Percentiles rank a stretch among this genome's conserved stretches.
phyloP scores from a whole-genome alignment of 2,113 vertebrate species.

The Hymenochirus boettgeri region DNA sequence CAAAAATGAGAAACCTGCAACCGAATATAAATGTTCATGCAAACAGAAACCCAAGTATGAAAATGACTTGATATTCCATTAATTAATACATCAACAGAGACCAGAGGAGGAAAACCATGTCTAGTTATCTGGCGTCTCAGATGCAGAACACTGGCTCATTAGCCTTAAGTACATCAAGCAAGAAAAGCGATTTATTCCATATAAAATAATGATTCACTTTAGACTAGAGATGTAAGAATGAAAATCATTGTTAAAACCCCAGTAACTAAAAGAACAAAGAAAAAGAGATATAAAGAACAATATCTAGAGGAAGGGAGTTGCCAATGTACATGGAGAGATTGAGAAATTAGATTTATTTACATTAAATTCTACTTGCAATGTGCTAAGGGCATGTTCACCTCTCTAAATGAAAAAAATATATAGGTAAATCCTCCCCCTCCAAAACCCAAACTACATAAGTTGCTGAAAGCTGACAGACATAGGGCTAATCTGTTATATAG shows the following conservation, averaged over 20 bases:
- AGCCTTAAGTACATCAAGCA: conserved; percentile 59
- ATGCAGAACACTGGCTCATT: conserved; percentile 62
- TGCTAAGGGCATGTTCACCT: no score
- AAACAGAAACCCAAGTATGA: conserved; percentile 48
- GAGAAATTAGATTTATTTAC: not conserved
- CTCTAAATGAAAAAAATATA: no score
- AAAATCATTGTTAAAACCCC: conserved; percentile 42
- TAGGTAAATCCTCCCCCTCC: no score
- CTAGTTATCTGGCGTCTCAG: conserved; percentile 62
- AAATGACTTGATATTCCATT: conserved; percentile 54
- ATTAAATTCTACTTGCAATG: not conserved
- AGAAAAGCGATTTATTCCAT: conserved; percentile 63
- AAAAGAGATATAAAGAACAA: not conserved
- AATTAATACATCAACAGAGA: conserved; percentile 65
- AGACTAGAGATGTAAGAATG: conserved; percentile 45
- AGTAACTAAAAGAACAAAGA: conserved; percentile 1
- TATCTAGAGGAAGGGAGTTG: not conserved
- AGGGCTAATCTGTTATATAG: no score
- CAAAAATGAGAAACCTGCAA: conserved; percentile 30
- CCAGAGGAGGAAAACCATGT: conserved; percentile 56
- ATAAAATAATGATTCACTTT: conserved; percentile 59
- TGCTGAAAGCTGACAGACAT: no score
- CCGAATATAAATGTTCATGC: conserved; percentile 40
- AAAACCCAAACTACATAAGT: no score
- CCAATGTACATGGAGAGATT: not conserved